Percentiles rank a stretch among this genome's conserved stretches.
Evolutionary conservation across 1,140 invertebrate species (phyloP).

Genomic region (Drosophila azteca): DNA sequence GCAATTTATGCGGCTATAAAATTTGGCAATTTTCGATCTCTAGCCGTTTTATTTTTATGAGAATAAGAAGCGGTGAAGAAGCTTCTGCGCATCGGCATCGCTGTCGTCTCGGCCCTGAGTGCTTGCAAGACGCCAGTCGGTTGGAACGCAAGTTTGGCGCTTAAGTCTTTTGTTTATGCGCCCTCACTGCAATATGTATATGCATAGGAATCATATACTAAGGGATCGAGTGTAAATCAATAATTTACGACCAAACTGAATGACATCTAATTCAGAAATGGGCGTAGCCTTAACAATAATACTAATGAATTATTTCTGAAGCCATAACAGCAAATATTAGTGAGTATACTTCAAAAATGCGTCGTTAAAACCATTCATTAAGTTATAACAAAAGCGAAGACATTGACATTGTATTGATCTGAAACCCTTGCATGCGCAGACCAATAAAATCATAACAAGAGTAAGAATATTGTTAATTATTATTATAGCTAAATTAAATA

Average conservation of each 20-base stretch:
- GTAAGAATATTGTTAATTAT: conserved; percentile 54
- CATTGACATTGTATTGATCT: conserved; percentile 24
- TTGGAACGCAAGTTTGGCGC: conserved; percentile 54
- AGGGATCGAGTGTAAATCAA: conserved; percentile 16
- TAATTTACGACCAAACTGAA: conserved; percentile 50
- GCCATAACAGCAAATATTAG: conserved; percentile 17
- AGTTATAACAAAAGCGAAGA: conserved; percentile 40
- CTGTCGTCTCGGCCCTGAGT: conserved; percentile 49
- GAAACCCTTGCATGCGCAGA: conserved; percentile 6
- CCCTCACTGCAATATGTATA: conserved; percentile 59
- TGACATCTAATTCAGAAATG: conserved; percentile 48
- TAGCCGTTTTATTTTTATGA: conserved; percentile 16
- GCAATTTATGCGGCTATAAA: conserved; percentile 68
- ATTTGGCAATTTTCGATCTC: conserved; percentile 42
- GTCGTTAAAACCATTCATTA: conserved; percentile 16
- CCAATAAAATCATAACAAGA: conserved; percentile 37
- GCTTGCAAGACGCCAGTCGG: conserved; percentile 32
- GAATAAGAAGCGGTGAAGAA: conserved; percentile 1
- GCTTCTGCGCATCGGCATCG: conserved; percentile 18
- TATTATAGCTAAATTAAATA: conserved; percentile 27
- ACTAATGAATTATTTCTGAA: conserved; percentile 47
- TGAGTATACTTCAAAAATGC: no score
- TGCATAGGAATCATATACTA: conserved; percentile 25
- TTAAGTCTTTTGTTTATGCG: conserved; percentile 70
- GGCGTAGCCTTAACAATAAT: conserved; percentile 14